Evolutionary conservation across 2,113 vertebrate species (phyloP).

Genomic region (Hystrix brachyura): DNA sequence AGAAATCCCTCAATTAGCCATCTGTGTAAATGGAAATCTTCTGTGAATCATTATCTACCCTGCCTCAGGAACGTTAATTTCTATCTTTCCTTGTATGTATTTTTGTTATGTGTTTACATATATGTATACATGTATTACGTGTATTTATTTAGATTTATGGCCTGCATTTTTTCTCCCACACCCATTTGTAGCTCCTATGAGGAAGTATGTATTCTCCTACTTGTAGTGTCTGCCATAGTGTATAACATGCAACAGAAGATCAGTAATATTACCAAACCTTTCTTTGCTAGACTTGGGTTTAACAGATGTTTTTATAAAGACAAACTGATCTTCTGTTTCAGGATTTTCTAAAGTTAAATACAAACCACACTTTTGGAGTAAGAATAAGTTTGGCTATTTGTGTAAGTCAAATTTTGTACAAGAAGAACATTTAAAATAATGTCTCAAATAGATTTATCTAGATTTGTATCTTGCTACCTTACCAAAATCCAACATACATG

Average conservation of each 20-base stretch:
- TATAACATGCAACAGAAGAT: background rate
- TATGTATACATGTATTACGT: background rate
- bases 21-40: background rate
- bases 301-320: conserved; percentile 29
- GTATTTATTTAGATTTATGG: background rate
- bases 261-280: conserved; percentile 25
- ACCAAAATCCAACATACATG: background rate
- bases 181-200: background rate
- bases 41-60: background rate
- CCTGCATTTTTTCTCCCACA: background rate
- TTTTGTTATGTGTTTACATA: background rate
- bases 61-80: background rate
- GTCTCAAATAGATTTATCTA: background rate
- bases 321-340: conserved; percentile 18
- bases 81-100: background rate
- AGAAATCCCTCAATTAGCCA: background rate
- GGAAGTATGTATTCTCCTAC: background rate
- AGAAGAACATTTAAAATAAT: conserved; percentile 4
- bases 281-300: conserved; percentile 50
- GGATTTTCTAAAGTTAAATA: conserved; percentile 40
- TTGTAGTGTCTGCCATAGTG: background rate
- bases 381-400: conserved; percentile 17
- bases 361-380: background rate
- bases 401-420: conserved; percentile 1
- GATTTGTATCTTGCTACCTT: background rate